These are phyloP conservation scores for Discoglossus pictus DNA, from an alignment of 2,797 vertebrate genomes.

Conservation along the genomic window DNA sequence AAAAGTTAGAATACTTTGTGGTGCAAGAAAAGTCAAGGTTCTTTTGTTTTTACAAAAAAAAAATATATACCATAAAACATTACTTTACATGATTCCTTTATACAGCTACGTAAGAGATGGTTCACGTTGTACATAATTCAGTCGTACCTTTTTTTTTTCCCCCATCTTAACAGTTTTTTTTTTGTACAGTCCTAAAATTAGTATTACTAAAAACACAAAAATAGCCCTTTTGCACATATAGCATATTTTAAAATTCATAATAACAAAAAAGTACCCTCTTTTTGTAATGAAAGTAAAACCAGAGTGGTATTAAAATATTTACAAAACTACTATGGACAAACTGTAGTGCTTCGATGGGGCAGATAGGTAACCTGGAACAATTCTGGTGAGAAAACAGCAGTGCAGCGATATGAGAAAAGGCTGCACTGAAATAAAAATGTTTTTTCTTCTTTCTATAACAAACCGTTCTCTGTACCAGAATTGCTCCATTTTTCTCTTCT, in stretches of 20 bases:
- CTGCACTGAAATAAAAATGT: too few relatives aligned
- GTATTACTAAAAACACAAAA: not conserved
- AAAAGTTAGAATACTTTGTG: constrained; percentile 23
- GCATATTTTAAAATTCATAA: not conserved
- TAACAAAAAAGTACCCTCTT: constrained; percentile 3
- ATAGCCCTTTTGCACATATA: constrained; percentile 13
- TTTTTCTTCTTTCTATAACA: too few relatives aligned
- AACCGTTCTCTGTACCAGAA: too few relatives aligned
- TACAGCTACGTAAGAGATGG: too few relatives aligned
- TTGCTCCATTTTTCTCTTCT: too few relatives aligned
- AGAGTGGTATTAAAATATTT: constrained; percentile 31
- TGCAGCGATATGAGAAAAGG: too few relatives aligned
- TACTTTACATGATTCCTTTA: constrained; percentile 1
- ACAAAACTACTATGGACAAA: constrained; percentile 16
- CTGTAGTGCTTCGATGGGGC: constrained; percentile 34
- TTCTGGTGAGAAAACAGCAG: too few relatives aligned
- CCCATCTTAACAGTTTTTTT: not conserved
- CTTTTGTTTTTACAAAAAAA: not conserved
- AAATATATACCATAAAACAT: constrained; percentile 8
- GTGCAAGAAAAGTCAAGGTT: constrained; percentile 19
- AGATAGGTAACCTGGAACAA: too few relatives aligned
- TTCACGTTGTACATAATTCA: too few relatives aligned
- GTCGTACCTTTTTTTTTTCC: constrained; percentile 26
- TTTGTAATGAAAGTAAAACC: constrained; percentile 3
- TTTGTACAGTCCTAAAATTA: not conserved